Evolutionary conservation across 2,888 invertebrate genomes (phyloP).

Genomic region (Mechanitis messenoides): DNA sequence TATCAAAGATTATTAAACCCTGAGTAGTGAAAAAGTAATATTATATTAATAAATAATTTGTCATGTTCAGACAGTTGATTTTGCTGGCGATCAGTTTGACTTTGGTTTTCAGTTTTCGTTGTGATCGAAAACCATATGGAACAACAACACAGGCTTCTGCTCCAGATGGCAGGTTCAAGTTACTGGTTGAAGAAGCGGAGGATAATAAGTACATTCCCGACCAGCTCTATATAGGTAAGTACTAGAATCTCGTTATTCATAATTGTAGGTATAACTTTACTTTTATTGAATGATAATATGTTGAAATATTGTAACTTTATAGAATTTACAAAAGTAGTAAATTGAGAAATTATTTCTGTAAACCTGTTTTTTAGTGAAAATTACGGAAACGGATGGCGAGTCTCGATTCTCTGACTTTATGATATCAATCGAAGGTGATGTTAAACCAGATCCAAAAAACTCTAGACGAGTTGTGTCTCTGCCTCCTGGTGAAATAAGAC

Average conservation of each 20-base stretch:
- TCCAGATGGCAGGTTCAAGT: conserved; percentile 58
- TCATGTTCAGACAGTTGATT: background rate
- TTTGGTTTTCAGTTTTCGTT: conserved; percentile 43
- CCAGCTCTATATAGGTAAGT: conserved; percentile 58
- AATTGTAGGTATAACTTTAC: no score
- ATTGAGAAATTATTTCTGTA: background rate
- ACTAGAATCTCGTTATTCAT: background rate
- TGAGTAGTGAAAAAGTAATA: no score
- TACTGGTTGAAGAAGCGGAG: conserved; percentile 45
- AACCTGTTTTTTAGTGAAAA: conserved; percentile 47
- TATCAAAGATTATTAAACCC: no score
- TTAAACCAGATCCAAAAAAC: conserved; percentile 53
- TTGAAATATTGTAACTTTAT: no score
- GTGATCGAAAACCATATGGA: conserved; percentile 62
- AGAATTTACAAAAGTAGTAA: no score
- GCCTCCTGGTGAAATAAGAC: conserved; percentile 56
- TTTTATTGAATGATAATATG: no score
- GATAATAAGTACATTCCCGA: conserved; percentile 58
- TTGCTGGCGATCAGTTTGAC: conserved; percentile 6
- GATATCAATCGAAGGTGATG: conserved; percentile 65
- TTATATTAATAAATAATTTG: background rate
- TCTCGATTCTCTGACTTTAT: conserved; percentile 60
- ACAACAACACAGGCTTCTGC: conserved; percentile 50
- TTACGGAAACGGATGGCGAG: conserved; percentile 50
- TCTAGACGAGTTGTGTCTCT: conserved; percentile 47